phyloP scores from a whole-genome alignment of 2,888 invertebrate genomes.

The Seladonia tumulorum region DNA sequence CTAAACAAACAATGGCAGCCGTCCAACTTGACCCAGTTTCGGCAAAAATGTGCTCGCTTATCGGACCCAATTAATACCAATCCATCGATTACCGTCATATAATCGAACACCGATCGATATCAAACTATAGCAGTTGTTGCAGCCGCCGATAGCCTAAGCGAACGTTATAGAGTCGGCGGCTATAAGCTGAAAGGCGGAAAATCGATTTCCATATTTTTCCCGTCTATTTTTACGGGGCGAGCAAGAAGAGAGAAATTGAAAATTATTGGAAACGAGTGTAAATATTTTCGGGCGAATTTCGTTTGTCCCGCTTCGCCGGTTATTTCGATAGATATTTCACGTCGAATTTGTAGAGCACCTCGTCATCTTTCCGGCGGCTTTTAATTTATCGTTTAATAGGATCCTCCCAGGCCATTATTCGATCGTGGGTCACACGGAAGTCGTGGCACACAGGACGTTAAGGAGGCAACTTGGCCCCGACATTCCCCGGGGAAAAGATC shows the following conservation, averaged over 20 bases:
- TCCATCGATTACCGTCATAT: neutral
- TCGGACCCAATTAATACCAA: neutral
- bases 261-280: neutral
- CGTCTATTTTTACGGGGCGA: neutral
- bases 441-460: slow-evolving; percentile 15
- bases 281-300: neutral
- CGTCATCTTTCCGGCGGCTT: slow-evolving; percentile 21
- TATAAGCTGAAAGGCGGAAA: neutral
- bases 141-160: neutral
- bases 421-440: slow-evolving; percentile 26
- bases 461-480: slow-evolving; percentile 16
- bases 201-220: neutral
- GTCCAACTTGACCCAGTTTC: neutral
- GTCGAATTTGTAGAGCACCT: slow-evolving; percentile 24
- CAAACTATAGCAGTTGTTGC: neutral
- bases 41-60: neutral
- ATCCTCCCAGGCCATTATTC: slow-evolving; percentile 37
- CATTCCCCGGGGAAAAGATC: slow-evolving; percentile 41
- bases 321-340: neutral
- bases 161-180: neutral
- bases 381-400: slow-evolving; percentile 66
- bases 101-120: neutral
- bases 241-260: neutral
- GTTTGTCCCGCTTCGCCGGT: neutral
- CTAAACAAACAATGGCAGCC: neutral